Evolutionary conservation across 2,888 invertebrate species (phyloP).

Genomic region (Dicyrtoma fusca): DNA sequence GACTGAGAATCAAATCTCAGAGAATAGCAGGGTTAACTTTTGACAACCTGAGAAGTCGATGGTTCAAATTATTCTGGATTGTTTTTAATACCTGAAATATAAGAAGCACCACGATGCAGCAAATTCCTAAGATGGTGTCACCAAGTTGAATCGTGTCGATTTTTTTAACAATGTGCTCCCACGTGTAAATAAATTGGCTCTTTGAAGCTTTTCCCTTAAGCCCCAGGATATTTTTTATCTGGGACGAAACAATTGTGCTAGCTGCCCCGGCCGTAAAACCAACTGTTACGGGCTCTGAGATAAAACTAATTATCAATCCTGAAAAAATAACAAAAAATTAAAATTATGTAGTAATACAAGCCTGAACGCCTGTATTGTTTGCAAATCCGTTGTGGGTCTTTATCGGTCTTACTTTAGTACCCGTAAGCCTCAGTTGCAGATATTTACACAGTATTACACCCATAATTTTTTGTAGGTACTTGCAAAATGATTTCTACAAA

Average conservation of each 20-base stretch:
- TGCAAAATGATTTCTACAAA: neutral
- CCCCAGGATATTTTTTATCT: constrained; percentile 75
- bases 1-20: neutral
- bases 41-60: too few relatives aligned
- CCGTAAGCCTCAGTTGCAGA: too few relatives aligned
- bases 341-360: too few relatives aligned
- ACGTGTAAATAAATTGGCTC: constrained; percentile 47
- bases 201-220: constrained; percentile 40
- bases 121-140: constrained; percentile 59
- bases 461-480: neutral
- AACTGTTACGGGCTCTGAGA: constrained; percentile 80
- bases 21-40: too few relatives aligned
- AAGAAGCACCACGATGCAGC: constrained; percentile 74
- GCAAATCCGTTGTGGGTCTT: too few relatives aligned
- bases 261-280: constrained; percentile 87
- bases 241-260: constrained; percentile 78
- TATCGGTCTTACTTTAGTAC: too few relatives aligned
- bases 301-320: constrained; percentile 82
- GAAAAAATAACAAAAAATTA: constrained; percentile 39
- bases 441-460: too few relatives aligned
- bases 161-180: constrained; percentile 45
- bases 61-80: too few relatives aligned
- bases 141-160: constrained; percentile 37
- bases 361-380: too few relatives aligned
- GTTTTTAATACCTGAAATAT: constrained; percentile 59